phyloP scores from a whole-genome alignment of 2,113 vertebrate species.

The Otus sunia region DNA sequence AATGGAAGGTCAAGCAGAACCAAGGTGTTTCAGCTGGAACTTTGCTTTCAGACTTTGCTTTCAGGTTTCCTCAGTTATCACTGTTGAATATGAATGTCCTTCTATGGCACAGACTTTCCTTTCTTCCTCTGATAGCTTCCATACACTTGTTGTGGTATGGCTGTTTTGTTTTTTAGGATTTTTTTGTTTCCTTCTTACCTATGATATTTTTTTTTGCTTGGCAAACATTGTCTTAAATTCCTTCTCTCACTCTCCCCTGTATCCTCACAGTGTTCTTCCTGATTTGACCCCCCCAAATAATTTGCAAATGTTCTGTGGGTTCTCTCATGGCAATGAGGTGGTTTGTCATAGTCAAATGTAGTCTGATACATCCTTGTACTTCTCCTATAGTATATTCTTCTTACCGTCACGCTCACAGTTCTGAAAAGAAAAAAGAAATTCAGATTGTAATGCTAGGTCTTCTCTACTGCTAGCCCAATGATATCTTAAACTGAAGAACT shows the following conservation, averaged over 20 bases:
- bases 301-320: not conserved
- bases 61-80: not conserved
- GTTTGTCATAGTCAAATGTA: not conserved
- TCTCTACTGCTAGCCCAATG: not conserved
- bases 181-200: not conserved
- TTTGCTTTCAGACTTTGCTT: not conserved
- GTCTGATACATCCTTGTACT: not conserved
- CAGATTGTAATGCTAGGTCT: not conserved
- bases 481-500: not conserved
- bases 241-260: not conserved
- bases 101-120: not conserved
- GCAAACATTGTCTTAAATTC: not conserved
- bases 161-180: not conserved
- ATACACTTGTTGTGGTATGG: not conserved
- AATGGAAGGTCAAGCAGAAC: not conserved
- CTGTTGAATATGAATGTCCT: not conserved
- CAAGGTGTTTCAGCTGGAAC: not conserved
- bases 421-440: not conserved
- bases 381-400: not conserved
- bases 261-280: not conserved
- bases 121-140: not conserved
- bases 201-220: not conserved
- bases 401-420: not conserved
- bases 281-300: not conserved
- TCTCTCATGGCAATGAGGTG: not conserved